phyloP scores from a whole-genome alignment of 2,888 invertebrate genomes.

The Eupithecia exiguata region DNA sequence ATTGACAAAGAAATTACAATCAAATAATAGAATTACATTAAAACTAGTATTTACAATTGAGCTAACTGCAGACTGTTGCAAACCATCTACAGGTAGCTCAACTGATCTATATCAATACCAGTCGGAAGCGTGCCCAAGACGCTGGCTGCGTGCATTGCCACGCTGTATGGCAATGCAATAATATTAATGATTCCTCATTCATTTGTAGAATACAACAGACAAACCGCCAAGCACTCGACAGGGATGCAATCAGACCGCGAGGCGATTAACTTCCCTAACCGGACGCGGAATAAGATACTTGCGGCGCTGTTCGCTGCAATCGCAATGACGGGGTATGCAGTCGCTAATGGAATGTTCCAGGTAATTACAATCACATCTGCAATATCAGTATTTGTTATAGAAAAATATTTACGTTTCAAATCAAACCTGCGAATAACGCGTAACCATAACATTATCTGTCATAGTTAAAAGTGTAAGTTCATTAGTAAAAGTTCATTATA shows the following conservation, averaged over 20 bases:
- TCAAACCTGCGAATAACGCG: not conserved
- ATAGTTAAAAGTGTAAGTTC: not conserved
- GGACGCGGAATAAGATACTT: slow-evolving; percentile 86
- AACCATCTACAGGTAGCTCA: no score
- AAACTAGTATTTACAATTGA: no score
- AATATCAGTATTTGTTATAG: not conserved
- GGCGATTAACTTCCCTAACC: slow-evolving; percentile 85
- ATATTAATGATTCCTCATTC: no score
- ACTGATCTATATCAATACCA: no score
- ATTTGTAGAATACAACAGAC: slow-evolving; percentile 72
- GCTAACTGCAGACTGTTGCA: no score
- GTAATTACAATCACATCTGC: slow-evolving; percentile 56
- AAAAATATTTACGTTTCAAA: not conserved
- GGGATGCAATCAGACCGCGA: slow-evolving; percentile 82
- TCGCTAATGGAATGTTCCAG: slow-evolving; percentile 87
- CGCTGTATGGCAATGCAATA: no score
- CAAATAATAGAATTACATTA: no score
- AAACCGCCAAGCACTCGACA: slow-evolving; percentile 71
- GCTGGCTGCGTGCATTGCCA: no score
- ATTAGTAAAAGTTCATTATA: no score
- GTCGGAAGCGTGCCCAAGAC: no score
- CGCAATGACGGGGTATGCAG: slow-evolving; percentile 89
- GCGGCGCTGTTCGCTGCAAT: slow-evolving; percentile 86
- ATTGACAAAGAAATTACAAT: no score
- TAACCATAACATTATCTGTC: not conserved